Evolutionary conservation across 2,113 vertebrate species (phyloP).

Genomic region (Seriola dumerili): DNA sequence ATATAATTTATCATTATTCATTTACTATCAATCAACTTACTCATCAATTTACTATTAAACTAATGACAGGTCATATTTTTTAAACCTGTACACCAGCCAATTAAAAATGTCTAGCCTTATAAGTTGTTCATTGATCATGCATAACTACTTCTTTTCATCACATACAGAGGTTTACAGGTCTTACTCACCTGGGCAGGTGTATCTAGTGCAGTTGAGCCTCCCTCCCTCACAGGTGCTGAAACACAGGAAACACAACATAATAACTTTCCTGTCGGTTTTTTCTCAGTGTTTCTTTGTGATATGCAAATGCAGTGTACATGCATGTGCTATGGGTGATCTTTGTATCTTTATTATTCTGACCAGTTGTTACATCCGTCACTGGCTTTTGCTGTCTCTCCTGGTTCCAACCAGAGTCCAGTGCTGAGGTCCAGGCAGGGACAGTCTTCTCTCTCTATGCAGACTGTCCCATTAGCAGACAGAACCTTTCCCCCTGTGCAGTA

Average conservation of each 20-base stretch:
- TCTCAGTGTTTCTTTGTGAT: background rate
- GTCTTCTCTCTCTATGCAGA: constrained; percentile 79
- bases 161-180: background rate
- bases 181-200: constrained; percentile 86
- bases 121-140: background rate
- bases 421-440: constrained; percentile 88
- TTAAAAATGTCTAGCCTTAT: background rate
- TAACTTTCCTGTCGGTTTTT: background rate
- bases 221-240: constrained; percentile 88
- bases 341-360: constrained; percentile 79
- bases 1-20: too few relatives aligned
- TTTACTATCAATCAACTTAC: too few relatives aligned
- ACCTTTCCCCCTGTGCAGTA: constrained; percentile 88
- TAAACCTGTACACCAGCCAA: background rate
- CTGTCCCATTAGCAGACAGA: constrained; percentile 80
- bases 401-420: constrained; percentile 74
- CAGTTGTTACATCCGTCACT: constrained; percentile 90
- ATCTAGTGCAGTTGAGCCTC: constrained; percentile 82
- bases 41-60: too few relatives aligned
- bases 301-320: background rate
- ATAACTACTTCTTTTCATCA: background rate
- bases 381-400: constrained; percentile 66
- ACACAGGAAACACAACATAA: constrained; percentile 19
- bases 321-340: background rate
- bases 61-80: too few relatives aligned